phyloP scores from a whole-genome alignment of 2,797 vertebrate species.

The Pseudochromis fuscus region DNA sequence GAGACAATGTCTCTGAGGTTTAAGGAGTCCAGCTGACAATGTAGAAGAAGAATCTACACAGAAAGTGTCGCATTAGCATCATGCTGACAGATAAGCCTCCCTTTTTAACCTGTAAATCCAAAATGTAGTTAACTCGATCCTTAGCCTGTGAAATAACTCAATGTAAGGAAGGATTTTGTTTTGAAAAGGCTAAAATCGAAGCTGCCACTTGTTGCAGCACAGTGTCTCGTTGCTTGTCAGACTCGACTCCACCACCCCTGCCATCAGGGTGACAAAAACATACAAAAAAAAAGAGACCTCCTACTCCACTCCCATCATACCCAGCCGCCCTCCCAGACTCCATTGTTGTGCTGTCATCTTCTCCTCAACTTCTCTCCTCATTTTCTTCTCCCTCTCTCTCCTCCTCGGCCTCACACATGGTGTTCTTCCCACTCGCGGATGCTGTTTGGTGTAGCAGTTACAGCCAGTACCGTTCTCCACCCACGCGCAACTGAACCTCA shows the following conservation, averaged over 20 bases:
- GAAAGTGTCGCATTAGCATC: no score
- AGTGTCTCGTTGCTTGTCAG: neutral
- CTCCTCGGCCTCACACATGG: conserved; percentile 67
- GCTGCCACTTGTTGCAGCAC: conserved; percentile 4
- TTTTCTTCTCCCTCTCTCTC: conserved; percentile 2
- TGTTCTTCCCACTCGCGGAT: conserved; percentile 75
- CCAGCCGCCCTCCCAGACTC: conserved; percentile 20
- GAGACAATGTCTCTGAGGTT: no score
- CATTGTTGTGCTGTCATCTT: conserved; percentile 21
- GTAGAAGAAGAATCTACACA: no score
- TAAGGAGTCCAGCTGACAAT: no score
- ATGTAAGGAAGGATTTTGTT: no score
- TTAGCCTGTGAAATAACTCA: neutral
- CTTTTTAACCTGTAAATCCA: neutral
- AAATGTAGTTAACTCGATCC: neutral
- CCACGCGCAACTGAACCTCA: conserved; percentile 64
- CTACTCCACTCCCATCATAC: neutral
- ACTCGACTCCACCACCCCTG: conserved; percentile 9
- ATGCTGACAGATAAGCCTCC: no score
- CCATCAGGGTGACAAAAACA: conserved; percentile 11
- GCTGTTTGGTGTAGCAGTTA: conserved; percentile 76
- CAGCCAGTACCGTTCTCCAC: conserved; percentile 71
- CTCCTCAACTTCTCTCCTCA: conserved; percentile 38
- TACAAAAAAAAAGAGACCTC: conserved; percentile 23
- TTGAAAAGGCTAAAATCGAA: neutral